Conservation (phyloP, 2,888 invertebrate species). For the Phaedon cochleariae region DNA sequence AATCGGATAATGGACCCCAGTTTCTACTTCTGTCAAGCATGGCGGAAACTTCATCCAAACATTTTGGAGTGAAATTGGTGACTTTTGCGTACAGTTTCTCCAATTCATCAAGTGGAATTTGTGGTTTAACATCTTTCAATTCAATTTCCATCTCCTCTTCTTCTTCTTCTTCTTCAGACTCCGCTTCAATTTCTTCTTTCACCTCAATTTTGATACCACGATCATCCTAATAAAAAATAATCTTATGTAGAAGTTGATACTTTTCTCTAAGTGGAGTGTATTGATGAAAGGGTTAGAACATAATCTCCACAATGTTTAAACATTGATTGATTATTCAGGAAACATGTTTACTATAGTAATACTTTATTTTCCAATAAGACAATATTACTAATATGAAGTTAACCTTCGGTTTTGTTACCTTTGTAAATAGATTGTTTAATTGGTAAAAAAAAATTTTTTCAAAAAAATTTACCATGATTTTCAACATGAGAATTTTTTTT, state of each 20-base stretch:
- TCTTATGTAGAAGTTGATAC: background rate
- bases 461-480: too few relatives aligned
- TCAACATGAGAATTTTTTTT: too few relatives aligned
- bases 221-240: slow-evolving; percentile 54
- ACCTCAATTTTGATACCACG: slow-evolving; percentile 63
- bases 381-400: too few relatives aligned
- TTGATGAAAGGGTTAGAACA: too few relatives aligned
- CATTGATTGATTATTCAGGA: too few relatives aligned
- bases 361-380: too few relatives aligned
- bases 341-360: too few relatives aligned
- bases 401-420: too few relatives aligned
- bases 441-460: too few relatives aligned
- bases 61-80: slow-evolving; percentile 51
- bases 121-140: slow-evolving; percentile 45
- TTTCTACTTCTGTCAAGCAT: slow-evolving; percentile 67
- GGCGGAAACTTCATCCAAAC: slow-evolving; percentile 62
- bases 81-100: slow-evolving; percentile 50
- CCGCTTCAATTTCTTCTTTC: slow-evolving; percentile 64
- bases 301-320: too few relatives aligned
- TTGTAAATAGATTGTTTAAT: too few relatives aligned
- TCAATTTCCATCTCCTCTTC: slow-evolving; percentile 53
- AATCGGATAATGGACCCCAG: slow-evolving; percentile 69
- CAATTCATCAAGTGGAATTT: slow-evolving; percentile 49
- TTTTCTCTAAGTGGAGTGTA: too few relatives aligned
- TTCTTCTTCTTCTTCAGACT: slow-evolving; percentile 53